Base-by-base conservation (phyloP, 2,113 vertebrate species). In the Eurypyga helias region DNA sequence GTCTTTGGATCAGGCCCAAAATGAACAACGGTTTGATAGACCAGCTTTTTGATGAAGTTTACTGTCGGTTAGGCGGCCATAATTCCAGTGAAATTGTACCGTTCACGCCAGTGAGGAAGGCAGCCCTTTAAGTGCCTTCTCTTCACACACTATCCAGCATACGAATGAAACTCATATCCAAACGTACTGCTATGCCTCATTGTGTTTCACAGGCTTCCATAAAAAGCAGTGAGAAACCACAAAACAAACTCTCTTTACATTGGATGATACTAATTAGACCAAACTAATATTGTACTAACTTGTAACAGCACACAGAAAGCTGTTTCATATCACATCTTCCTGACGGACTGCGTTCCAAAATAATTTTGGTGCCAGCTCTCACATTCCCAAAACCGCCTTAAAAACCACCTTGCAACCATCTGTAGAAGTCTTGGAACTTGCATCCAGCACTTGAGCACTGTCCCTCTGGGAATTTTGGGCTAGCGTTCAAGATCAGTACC, bases 361-460 rank as follows among this genome's bases (percentile, higher is more conserved):
- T 41, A 92, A 84, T 60, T 87, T 82, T 55, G 48, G 33, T 96
- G 96, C 91, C 89, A 95, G 73, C 73, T 94, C 94, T 72, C 87
- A 79, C 78, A 34, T 95, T 95, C 89, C 87, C 90, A 16, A 45
- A 95, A 87, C 43, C 18, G 73, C 66, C 90, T 97, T 93, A 61
- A 89, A 93, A 96, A 69, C 38, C 96, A 91, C 96, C 89, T 95
- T 94, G 91, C 84, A 89, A 13, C 87, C 94, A 96, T 95, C 94
- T 96, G 93, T 43, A 93, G 77, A 79, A 46, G 52, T 38, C 83
- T 91, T 17, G 9, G 72, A 87, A 69, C 86, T 93, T 69, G 65
- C 61, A 87, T 57, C 72, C 83, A 84, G 83, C 57, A 48, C 48
- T 95, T n/a, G 24, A 95, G 86, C 36, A 29, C 69, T 26, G 71